Base-by-base conservation (phyloP, 2,888 invertebrate species). In the Tipula lateralis region DNA sequence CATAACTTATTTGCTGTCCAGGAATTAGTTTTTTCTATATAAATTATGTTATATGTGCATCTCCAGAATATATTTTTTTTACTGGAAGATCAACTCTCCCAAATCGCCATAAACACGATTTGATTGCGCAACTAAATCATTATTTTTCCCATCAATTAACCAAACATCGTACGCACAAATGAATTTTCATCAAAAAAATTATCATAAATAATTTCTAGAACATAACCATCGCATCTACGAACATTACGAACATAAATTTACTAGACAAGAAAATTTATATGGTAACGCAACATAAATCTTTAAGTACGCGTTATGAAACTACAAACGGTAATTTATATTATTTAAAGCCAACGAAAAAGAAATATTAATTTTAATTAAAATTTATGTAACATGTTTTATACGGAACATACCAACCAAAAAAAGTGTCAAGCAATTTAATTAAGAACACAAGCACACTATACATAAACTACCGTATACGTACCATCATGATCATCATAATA, bases 341-440 rank as follows among this genome's bases (percentile, higher is more conserved):
- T 12, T 5, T 44, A 44, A 44, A 44, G n/a, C 44, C n/a, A n/a
- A 66, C 44, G 5, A 50, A 16, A 50, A 50, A 19, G 24, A 66
- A 66, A 66, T 44, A 44, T 66, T 66, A 66, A 66, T 66, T 66
- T 66, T 66, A 66, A 50, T 50, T 50, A 50, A 16, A 66, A 12
- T 66, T 19, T 66, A 66, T 66, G 24, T 66, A 66, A 24, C 66
- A 50, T 50, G 44, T 50, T 50, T 50, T 66, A 66, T 50, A 4
- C 4, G 12, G 39, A n/a, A n/a, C n/a, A n/a, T 44, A 44, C 39
- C 44, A 50, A 50, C 4, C 7, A 50, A 50, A 50, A 50, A 50
- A 66, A 66, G n/a, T 66, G 66, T 24, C 66, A 66, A 66, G 16
- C 66, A 66, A 66, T 66, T 66, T 66, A 66, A 66, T 66, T 66